Percentiles rank a stretch among this genome's conserved stretches.
phyloP scores from a whole-genome alignment of 2,888 invertebrate species.

The Drosophila paramelanica region DNA sequence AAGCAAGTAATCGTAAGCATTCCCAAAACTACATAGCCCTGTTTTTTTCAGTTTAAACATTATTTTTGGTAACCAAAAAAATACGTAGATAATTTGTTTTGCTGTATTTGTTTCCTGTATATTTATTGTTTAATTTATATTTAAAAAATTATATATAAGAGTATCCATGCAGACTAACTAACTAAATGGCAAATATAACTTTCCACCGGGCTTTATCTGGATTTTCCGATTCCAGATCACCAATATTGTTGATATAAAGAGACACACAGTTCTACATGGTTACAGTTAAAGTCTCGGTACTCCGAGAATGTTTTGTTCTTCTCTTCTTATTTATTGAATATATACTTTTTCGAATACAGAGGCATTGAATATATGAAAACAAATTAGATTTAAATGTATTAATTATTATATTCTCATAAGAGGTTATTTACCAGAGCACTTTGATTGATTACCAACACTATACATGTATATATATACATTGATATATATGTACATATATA shows the following conservation, averaged over 20 bases:
- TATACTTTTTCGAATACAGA: not conserved
- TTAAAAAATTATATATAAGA: not conserved
- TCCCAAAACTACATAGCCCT: not conserved
- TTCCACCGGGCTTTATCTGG: no score
- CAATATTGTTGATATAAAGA: no score
- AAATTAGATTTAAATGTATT: not conserved
- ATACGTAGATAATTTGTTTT: constrained; percentile 16
- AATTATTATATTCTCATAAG: not conserved
- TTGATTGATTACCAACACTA: constrained; percentile 4
- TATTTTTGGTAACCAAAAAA: constrained; percentile 5
- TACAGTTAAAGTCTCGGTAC: constrained; percentile 13
- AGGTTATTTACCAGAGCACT: constrained; percentile 15
- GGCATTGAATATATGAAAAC: not conserved
- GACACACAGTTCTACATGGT: constrained; percentile 14
- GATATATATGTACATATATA: no score
- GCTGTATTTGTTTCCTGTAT: constrained; percentile 2
- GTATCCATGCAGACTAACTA: constrained; percentile 7
- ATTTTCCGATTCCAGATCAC: no score
- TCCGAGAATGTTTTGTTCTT: constrained; percentile 2
- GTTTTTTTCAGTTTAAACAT: constrained; percentile 3
- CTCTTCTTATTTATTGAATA: not conserved
- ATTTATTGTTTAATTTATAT: not conserved
- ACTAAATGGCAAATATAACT: not conserved
- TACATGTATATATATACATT: not conserved
- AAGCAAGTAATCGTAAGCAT: constrained; percentile 5